Conservation (phyloP, 1,140 invertebrate species). For the Eurosta solidaginis region DNA sequence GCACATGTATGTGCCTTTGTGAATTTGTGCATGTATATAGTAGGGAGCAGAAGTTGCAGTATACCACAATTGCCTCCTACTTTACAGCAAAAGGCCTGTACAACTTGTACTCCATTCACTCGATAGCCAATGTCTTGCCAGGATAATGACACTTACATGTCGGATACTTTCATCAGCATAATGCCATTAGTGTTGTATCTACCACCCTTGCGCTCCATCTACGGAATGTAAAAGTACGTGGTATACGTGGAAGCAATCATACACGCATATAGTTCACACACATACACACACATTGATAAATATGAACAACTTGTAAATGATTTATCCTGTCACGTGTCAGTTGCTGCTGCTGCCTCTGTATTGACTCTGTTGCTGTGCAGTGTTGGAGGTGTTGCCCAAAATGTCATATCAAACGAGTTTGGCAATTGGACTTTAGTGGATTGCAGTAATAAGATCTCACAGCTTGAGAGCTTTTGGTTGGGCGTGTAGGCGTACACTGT, state of each 20-base stretch:
- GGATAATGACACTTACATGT: constrained; percentile 23
- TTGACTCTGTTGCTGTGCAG: neutral
- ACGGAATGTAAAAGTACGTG: neutral
- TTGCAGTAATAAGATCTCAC: constrained; percentile 2
- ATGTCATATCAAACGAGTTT: constrained; percentile 20
- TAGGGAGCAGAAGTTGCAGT: too few species aligned
- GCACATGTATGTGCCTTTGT: neutral
- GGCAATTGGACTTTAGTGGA: neutral
- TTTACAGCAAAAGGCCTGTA: neutral
- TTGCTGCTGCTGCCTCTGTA: neutral
- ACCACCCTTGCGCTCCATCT: neutral
- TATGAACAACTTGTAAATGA: constrained; percentile 2
- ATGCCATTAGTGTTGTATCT: constrained; percentile 27
- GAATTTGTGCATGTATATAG: too few species aligned
- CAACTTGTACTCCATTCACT: neutral
- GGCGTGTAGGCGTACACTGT: neutral
- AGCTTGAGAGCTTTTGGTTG: constrained; percentile 4
- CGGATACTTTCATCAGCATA: neutral
- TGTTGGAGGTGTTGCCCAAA: constrained; percentile 26
- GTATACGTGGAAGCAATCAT: neutral
- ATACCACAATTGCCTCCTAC: neutral
- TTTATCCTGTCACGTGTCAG: constrained; percentile 28
- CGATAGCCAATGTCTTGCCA: neutral
- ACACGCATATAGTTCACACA: neutral
- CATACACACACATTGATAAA: neutral